Conservation (phyloP, 1,140 invertebrate genomes). For the Oppia nitens region DNA sequence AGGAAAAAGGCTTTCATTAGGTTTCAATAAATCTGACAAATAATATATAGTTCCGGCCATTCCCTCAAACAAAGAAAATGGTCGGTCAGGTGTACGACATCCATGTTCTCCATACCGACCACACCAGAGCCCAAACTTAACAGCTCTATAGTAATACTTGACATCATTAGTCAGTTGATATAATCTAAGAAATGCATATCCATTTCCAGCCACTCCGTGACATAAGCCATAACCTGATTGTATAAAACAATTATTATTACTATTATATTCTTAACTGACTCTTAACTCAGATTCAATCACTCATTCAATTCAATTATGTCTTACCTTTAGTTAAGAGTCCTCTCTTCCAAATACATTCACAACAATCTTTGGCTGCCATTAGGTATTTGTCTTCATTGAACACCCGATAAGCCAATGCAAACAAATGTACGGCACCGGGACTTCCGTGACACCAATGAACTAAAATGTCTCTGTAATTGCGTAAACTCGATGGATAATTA, state of each 20-base stretch:
- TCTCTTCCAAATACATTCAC: constrained; percentile 61
- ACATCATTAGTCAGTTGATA: constrained; percentile 58
- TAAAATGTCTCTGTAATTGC: constrained; percentile 46
- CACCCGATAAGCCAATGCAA: constrained; percentile 50
- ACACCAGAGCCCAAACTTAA: constrained; percentile 65
- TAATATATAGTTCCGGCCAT: constrained; percentile 34
- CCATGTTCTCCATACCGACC: constrained; percentile 46
- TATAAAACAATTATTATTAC: no score
- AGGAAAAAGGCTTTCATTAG: constrained; percentile 60
- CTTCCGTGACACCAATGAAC: constrained; percentile 94
- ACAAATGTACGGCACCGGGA: constrained; percentile 62
- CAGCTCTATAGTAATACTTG: constrained; percentile 50
- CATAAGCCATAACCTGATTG: constrained; percentile 64
- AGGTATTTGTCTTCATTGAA: constrained; percentile 53
- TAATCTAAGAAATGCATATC: constrained; percentile 62
- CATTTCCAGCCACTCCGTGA: constrained; percentile 81
- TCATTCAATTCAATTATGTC: neutral
- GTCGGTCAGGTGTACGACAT: constrained; percentile 49
- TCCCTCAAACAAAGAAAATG: constrained; percentile 73
- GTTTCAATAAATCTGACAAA: constrained; percentile 48
- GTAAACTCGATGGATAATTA: constrained; percentile 6
- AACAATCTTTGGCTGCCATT: constrained; percentile 46
- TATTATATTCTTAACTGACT: neutral
- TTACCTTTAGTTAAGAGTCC: constrained; percentile 57
- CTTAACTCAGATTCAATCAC: neutral